A percentile compares a stretch with the other conserved stretches of the same genome.
phyloP scores from a whole-genome alignment of 2,113 vertebrate species.

The Trachemys scripta region DNA sequence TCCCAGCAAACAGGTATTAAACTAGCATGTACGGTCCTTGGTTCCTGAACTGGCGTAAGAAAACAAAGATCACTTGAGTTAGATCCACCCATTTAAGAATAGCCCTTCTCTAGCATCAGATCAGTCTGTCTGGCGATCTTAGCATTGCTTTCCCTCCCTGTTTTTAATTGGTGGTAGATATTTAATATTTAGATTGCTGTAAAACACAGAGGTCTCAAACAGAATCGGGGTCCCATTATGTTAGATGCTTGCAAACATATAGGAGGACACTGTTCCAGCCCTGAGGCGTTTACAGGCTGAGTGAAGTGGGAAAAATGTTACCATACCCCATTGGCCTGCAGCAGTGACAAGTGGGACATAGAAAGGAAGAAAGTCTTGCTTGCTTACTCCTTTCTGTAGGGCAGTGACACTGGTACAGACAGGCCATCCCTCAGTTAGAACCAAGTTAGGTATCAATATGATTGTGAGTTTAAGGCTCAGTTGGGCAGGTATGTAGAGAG shows the following conservation, averaged over 20 bases:
- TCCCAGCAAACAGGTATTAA: neutral
- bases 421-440: neutral
- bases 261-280: neutral
- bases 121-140: neutral
- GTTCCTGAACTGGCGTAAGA: neutral
- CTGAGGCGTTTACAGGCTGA: neutral
- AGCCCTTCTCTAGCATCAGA: no score
- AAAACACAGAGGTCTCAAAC: neutral
- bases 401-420: neutral
- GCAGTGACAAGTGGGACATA: neutral
- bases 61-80: neutral
- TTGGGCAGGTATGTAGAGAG: neutral
- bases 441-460: neutral
- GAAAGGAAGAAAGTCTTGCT: neutral
- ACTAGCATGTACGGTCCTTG: neutral
- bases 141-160: neutral
- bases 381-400: neutral
- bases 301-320: neutral
- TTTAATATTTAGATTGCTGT: neutral
- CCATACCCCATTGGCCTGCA: neutral
- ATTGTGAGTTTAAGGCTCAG: neutral
- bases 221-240: neutral
- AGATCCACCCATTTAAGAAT: neutral
- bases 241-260: neutral
- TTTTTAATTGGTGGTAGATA: neutral